phyloP scores from a whole-genome alignment of 2,113 vertebrate species.

The Cairina moschata region DNA sequence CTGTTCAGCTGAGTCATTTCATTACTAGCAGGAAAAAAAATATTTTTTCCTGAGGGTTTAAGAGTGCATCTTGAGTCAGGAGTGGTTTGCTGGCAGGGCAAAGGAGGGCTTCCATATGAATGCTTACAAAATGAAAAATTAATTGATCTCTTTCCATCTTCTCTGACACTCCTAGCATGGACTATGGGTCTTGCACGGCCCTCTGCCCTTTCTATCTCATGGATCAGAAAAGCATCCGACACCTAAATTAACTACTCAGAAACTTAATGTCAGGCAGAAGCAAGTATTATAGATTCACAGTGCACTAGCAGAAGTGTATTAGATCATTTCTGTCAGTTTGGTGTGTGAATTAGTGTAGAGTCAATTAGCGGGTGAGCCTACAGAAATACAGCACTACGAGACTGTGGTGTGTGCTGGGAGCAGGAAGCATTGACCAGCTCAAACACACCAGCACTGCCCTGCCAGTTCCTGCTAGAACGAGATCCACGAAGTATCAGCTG shows the following conservation, averaged over 20 bases:
- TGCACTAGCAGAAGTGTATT: background rate
- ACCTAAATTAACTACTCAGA: background rate
- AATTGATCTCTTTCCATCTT: background rate
- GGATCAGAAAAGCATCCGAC: background rate
- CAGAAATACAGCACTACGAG: background rate
- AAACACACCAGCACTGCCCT: background rate
- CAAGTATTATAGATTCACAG: background rate
- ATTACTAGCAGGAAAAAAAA: background rate
- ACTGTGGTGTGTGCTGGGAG: background rate
- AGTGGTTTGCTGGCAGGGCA: background rate
- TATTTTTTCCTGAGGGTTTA: background rate
- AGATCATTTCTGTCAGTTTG: background rate
- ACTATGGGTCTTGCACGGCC: too few species aligned
- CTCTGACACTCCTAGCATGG: background rate
- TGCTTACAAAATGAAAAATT: background rate
- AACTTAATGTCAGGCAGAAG: background rate
- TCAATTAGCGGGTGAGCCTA: background rate
- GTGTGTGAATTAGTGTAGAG: background rate
- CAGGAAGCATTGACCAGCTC: background rate
- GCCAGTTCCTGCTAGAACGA: background rate
- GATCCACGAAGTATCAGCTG: background rate
- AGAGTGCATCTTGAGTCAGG: background rate
- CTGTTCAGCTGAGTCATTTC: background rate
- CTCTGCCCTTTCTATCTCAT: background rate
- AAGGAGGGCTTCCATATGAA: background rate